A percentile compares a stretch with the other conserved stretches of the same genome.
phyloP scores from a whole-genome alignment of 2,113 vertebrate genomes.

The Girardinichthys multiradiatus region DNA sequence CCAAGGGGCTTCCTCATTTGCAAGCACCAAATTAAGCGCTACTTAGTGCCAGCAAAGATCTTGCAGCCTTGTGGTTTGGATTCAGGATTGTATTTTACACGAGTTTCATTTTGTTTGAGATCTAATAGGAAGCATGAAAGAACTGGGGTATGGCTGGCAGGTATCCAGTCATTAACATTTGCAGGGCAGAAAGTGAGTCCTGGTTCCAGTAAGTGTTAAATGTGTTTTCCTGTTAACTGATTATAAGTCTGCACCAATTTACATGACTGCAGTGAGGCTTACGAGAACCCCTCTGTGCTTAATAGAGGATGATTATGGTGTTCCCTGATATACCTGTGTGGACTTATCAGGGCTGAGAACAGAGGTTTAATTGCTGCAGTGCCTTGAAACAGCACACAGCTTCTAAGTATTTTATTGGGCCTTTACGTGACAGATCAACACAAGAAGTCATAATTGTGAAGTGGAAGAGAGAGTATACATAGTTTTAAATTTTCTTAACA shows the following conservation, averaged over 20 bases:
- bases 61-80: constrained; percentile 70
- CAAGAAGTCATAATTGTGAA: no score
- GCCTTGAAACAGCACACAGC: no score
- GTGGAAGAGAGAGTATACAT: no score
- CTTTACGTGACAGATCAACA: no score
- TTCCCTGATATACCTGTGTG: constrained; percentile 60
- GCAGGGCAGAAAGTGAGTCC: constrained; percentile 73
- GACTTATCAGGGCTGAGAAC: constrained; percentile 36
- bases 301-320: constrained; percentile 68
- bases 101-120: constrained; percentile 67
- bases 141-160: constrained; percentile 50
- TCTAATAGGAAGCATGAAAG: constrained; percentile 68
- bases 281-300: constrained; percentile 70
- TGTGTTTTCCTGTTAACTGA: constrained; percentile 58
- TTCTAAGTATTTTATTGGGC: no score
- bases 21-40: constrained; percentile 44
- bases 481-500: no score
- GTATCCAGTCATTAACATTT: constrained; percentile 70
- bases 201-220: constrained; percentile 69
- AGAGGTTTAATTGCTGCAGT: constrained; percentile 23
- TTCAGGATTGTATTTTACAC: constrained; percentile 63
- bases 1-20: constrained; percentile 70
- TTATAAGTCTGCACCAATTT: constrained; percentile 57
- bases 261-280: constrained; percentile 56
- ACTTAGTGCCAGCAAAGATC: constrained; percentile 68